Conservation (phyloP, 2,797 vertebrate species). For the Tamandua tetradactyla region DNA sequence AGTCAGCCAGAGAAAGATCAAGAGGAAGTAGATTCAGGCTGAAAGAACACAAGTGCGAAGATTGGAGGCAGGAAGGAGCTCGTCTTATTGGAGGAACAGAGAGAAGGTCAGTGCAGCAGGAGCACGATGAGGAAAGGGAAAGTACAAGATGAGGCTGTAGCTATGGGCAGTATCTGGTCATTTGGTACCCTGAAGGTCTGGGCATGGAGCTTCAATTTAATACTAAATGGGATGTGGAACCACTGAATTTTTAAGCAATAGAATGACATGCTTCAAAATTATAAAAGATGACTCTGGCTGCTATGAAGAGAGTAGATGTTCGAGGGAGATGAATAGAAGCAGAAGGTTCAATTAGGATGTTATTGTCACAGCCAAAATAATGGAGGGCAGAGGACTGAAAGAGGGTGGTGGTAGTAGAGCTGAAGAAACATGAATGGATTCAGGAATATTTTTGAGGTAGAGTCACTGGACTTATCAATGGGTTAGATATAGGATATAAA, state of each 20-base stretch:
- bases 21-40: not conserved
- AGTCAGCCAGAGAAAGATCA: not conserved
- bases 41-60: not conserved
- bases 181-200: rapidly evolving
- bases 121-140: not conserved
- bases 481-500: too few relatives aligned
- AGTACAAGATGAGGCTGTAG: not conserved
- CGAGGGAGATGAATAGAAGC: not conserved
- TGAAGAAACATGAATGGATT: not conserved
- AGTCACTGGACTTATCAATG: not conserved
- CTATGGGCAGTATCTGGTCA: not conserved
- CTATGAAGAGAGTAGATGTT: not conserved
- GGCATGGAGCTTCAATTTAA: not conserved
- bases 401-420: not conserved
- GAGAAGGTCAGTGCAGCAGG: not conserved
- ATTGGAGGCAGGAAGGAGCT: not conserved
- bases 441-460: not conserved
- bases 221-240: not conserved
- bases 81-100: not conserved
- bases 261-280: not conserved
- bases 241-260: not conserved
- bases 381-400: too few relatives aligned
- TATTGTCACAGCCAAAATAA: not conserved
- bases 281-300: not conserved
- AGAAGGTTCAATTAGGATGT: not conserved